These are phyloP conservation scores for Limulus polyphemus DNA, from an alignment of 2,888 invertebrate species.

Conservation along the genomic window DNA sequence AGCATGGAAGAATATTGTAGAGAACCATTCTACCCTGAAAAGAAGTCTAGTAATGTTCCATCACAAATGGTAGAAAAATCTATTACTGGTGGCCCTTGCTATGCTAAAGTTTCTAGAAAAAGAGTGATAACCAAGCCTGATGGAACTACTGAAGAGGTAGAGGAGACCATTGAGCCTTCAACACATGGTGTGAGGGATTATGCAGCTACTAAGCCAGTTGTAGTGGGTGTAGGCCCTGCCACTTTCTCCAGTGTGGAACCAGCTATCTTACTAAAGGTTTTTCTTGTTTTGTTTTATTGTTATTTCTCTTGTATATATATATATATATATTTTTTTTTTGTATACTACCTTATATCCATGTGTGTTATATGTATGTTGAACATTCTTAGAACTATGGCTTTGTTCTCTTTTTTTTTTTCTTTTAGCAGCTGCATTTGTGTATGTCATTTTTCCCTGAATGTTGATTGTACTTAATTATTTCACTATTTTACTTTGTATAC, in stretches of 20 bases:
- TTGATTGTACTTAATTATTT: no score
- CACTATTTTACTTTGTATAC: no score
- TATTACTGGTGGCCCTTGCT: neutral
- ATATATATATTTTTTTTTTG: neutral
- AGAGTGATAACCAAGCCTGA: constrained; percentile 16
- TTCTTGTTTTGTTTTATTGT: neutral
- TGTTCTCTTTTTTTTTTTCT: no score
- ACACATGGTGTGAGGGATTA: constrained; percentile 2
- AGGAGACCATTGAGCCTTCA: constrained; percentile 17
- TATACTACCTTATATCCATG: neutral
- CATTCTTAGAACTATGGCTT: no score
- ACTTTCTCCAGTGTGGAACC: neutral
- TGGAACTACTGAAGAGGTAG: constrained; percentile 16
- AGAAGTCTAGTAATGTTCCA: neutral
- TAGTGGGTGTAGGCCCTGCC: constrained; percentile 1
- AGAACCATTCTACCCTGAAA: constrained; percentile 4
- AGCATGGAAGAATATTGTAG: constrained; percentile 23
- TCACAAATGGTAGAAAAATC: neutral
- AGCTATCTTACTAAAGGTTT: neutral
- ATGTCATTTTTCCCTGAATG: no score
- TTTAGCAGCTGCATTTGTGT: no score
- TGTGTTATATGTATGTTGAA: no score
- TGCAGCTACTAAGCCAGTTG: constrained; percentile 2
- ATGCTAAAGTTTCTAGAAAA: neutral
- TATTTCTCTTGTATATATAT: neutral